phyloP scores from a whole-genome alignment of 2,888 invertebrate species.

The Noctua janthina region DNA sequence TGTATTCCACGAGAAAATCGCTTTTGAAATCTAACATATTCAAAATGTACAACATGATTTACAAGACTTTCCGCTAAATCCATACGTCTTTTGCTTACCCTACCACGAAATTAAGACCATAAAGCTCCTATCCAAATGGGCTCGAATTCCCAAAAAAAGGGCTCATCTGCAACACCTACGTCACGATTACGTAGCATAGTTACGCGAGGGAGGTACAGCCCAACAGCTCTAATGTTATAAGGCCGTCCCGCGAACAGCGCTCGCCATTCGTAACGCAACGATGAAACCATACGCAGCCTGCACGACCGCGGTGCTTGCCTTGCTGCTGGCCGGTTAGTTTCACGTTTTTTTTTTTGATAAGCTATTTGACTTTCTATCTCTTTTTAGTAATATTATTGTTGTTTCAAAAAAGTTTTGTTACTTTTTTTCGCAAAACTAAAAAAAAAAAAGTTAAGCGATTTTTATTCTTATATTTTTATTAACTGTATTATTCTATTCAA shows the following conservation, averaged over 20 bases:
- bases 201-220: constrained; percentile 77
- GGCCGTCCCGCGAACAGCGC: constrained; percentile 72
- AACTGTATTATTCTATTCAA: neutral
- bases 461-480: neutral
- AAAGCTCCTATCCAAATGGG: constrained; percentile 31
- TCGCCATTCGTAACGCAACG: constrained; percentile 80
- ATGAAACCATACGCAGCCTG: constrained; percentile 80
- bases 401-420: neutral
- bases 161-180: constrained; percentile 41
- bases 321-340: constrained; percentile 83
- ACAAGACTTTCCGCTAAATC: neutral
- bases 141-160: constrained; percentile 30
- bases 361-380: constrained; percentile 17
- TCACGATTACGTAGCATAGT: constrained; percentile 53
- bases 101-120: constrained; percentile 28
- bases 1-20: neutral
- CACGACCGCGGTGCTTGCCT: constrained; percentile 77
- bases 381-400: neutral
- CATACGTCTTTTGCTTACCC: constrained; percentile 10
- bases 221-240: constrained; percentile 79
- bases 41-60: neutral
- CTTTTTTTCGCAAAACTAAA: neutral
- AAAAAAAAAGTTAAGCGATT: neutral
- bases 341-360: constrained; percentile 52
- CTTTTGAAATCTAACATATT: neutral